phyloP scores from a whole-genome alignment of 2,797 vertebrate species.

The Smutsia temminckii region DNA sequence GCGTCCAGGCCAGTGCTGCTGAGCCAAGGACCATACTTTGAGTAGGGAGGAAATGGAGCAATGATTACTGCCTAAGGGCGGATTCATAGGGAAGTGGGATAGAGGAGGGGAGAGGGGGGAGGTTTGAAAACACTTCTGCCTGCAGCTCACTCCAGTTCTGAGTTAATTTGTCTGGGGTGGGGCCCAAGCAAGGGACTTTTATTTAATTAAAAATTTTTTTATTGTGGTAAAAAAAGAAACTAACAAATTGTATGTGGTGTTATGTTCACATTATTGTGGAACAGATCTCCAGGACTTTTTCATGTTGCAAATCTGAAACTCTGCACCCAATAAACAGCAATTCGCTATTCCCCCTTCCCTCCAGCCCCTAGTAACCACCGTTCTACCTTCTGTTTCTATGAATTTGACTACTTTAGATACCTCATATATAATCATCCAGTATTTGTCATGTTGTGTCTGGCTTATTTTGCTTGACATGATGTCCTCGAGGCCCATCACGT shows the following conservation, averaged over 20 bases:
- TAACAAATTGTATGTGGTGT: background rate
- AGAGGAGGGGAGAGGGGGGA: rapidly evolving
- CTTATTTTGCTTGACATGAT: background rate
- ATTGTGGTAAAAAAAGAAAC: background rate
- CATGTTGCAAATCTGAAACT: background rate
- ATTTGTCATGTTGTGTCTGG: background rate
- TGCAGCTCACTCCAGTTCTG: background rate
- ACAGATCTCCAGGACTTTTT: background rate
- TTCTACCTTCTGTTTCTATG: background rate
- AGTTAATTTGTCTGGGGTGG: background rate
- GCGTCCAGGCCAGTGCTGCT: background rate
- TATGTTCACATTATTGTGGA: background rate
- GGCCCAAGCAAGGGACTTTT: background rate
- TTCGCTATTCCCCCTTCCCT: background rate
- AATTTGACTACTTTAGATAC: background rate
- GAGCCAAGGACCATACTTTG: background rate
- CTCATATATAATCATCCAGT: background rate
- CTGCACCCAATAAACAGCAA: background rate
- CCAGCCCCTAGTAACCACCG: background rate
- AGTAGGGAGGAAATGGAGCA: background rate
- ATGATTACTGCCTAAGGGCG: background rate
- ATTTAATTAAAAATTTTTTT: background rate
- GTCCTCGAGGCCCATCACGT: background rate
- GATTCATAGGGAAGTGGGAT: background rate
- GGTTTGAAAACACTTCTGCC: background rate